phyloP scores from a whole-genome alignment of 2,113 vertebrate species.

The Brachirus orientalis region DNA sequence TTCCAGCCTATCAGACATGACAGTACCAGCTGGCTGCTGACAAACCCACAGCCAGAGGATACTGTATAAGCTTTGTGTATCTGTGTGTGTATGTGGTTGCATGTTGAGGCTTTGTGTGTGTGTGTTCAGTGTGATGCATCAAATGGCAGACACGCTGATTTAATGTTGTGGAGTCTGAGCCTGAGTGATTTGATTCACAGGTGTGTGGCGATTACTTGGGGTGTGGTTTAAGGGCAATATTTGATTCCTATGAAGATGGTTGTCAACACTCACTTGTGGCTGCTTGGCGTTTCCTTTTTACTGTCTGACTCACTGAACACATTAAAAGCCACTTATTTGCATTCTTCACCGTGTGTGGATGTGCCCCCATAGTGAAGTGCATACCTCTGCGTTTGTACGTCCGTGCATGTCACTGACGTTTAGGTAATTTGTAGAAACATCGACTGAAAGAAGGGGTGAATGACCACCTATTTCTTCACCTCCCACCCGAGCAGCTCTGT shows the following conservation, averaged over 20 bases:
- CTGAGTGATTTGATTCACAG: constrained; percentile 66
- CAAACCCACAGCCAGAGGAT: constrained; percentile 70
- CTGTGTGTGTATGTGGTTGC: constrained; percentile 6
- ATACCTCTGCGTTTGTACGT: constrained; percentile 24
- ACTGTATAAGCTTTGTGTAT: constrained; percentile 38
- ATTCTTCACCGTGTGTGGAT: constrained; percentile 37
- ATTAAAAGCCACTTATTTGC: constrained; percentile 66
- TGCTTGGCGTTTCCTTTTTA: constrained; percentile 64
- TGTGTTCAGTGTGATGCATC: constrained; percentile 1
- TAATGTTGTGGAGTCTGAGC: constrained; percentile 34
- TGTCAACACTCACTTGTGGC: constrained; percentile 70
- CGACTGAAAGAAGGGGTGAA: constrained; percentile 6
- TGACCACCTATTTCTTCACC: constrained; percentile 27
- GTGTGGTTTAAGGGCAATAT: constrained; percentile 22
- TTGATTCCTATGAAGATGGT: constrained; percentile 69
- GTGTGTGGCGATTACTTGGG: constrained; percentile 52
- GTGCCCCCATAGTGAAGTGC: constrained; percentile 21
- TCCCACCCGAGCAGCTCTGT: constrained; percentile 37
- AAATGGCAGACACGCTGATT: constrained; percentile 47
- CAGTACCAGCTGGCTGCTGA: constrained; percentile 84
- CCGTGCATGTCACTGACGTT: constrained; percentile 9
- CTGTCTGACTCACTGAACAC: constrained; percentile 65
- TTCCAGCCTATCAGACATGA: constrained; percentile 83
- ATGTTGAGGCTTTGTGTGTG: constrained; percentile 1
- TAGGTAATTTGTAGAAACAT: constrained; percentile 40